Evolutionary conservation across 2,113 vertebrate species (phyloP).

Genomic region (Archocentrus centrarchus): DNA sequence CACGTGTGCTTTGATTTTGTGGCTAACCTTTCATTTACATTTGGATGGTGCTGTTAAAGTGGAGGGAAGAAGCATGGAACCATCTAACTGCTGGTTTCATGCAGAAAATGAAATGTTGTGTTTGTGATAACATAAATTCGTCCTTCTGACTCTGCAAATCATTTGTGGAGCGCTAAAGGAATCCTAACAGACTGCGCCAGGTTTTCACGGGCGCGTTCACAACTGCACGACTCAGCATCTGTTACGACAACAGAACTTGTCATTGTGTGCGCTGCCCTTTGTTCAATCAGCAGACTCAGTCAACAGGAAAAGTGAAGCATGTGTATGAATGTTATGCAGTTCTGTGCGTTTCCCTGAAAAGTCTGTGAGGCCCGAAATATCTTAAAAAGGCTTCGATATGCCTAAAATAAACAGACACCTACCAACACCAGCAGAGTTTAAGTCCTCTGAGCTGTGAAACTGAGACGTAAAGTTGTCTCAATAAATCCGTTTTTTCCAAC

Average conservation of each 20-base stretch:
- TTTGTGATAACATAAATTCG: not conserved
- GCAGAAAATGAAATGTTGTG: too few species aligned
- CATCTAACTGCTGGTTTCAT: not conserved
- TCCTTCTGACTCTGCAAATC: not conserved
- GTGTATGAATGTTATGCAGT: not conserved
- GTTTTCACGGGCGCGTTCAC: conserved; percentile 9
- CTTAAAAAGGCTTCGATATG: not conserved
- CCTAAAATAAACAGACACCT: not conserved
- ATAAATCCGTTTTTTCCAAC: not conserved
- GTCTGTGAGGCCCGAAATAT: not conserved
- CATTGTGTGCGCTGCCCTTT: conserved; percentile 6
- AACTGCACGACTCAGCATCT: not conserved
- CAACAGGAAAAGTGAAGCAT: conserved; percentile 46
- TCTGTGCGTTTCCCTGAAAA: not conserved
- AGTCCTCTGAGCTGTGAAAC: not conserved
- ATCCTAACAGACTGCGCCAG: not conserved
- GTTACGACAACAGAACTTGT: conserved; percentile 33
- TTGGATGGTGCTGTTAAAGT: not conserved
- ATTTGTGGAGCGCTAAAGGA: not conserved
- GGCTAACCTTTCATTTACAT: conserved; percentile 11
- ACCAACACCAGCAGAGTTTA: not conserved
- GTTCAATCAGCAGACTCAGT: conserved; percentile 20
- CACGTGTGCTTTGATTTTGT: not conserved
- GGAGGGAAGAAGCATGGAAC: conserved; percentile 12
- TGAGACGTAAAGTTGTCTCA: not conserved